These are phyloP conservation scores for Indri indri DNA, from an alignment of 2,113 vertebrate species.

Conservation along the genomic window DNA sequence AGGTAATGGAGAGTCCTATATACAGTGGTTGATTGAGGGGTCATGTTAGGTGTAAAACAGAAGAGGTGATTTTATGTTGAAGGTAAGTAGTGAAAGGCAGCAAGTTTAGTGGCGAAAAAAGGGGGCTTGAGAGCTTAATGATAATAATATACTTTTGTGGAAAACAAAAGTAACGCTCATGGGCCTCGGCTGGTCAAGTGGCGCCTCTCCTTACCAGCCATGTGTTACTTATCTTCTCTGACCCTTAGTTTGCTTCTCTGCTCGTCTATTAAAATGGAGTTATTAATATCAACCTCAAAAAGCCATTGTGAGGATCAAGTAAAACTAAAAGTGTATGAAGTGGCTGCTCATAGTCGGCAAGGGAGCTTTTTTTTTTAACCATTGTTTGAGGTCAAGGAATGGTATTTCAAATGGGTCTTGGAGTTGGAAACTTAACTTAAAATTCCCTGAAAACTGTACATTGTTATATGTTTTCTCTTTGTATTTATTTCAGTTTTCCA, in stretches of 20 bases:
- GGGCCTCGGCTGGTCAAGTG: not conserved
- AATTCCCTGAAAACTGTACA: not conserved
- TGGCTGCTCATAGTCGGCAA: not conserved
- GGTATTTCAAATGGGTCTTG: not conserved
- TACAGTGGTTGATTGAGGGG: not conserved
- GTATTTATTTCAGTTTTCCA: not conserved
- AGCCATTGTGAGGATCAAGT: not conserved
- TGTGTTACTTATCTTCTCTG: not conserved
- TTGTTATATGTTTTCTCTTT: not conserved
- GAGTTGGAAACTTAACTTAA: not conserved
- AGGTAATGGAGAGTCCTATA: not conserved
- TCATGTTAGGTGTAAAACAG: not conserved
- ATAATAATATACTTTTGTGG: not conserved
- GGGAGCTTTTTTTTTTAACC: not conserved
- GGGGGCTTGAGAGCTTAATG: not conserved
- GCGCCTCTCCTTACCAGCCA: not conserved
- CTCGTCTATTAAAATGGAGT: not conserved
- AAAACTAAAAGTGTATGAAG: not conserved
- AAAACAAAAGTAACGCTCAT: not conserved
- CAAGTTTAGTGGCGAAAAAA: not conserved
- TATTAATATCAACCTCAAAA: not conserved
- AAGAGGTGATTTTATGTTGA: constrained; percentile 23
- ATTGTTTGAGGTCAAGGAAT: not conserved
- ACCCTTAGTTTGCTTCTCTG: not conserved
- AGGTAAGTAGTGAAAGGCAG: not conserved